Conservation (phyloP, 1,140 invertebrate genomes). For the Pararge aegeria region DNA sequence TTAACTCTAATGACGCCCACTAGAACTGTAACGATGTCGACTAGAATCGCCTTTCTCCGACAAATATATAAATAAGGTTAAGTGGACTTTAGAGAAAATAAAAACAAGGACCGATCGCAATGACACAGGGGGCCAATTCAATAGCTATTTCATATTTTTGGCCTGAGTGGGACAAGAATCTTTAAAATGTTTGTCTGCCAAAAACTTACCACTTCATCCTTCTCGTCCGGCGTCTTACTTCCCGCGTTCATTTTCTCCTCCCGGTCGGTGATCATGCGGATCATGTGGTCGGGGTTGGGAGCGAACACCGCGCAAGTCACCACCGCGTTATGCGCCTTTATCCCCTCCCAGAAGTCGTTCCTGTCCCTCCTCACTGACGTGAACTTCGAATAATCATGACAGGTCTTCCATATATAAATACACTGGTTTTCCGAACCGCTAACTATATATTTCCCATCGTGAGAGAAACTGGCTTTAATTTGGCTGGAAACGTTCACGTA, state of each 20-base stretch:
- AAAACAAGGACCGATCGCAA: no score
- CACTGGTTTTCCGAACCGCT: slow-evolving; percentile 99
- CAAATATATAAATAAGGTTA: no score
- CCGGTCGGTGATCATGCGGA: slow-evolving; percentile 86
- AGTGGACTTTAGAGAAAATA: no score
- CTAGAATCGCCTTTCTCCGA: no score
- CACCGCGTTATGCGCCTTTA: slow-evolving; percentile 97
- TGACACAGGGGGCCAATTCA: no score
- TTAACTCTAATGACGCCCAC: no score
- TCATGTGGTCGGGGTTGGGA: slow-evolving; percentile 95
- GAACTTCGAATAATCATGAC: slow-evolving; percentile 97
- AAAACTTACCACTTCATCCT: slow-evolving; percentile 64
- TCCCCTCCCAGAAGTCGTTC: slow-evolving; percentile 99
- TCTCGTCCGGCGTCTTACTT: slow-evolving; percentile 48
- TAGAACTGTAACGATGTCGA: no score
- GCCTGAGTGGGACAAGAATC: no score
- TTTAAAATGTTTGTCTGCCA: no score
- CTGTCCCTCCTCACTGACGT: slow-evolving; percentile 95
- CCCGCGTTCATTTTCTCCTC: slow-evolving; percentile 75
- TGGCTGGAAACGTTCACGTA: slow-evolving; percentile 98
- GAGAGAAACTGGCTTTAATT: slow-evolving; percentile 98
- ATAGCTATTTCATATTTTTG: no score
- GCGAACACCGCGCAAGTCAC: slow-evolving; percentile 99
- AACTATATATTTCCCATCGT: slow-evolving; percentile 97
- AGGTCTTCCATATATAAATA: slow-evolving; percentile 98